These are phyloP conservation scores for Equus quagga DNA, from an alignment of 2,113 vertebrate species.

Conservation along the genomic window DNA sequence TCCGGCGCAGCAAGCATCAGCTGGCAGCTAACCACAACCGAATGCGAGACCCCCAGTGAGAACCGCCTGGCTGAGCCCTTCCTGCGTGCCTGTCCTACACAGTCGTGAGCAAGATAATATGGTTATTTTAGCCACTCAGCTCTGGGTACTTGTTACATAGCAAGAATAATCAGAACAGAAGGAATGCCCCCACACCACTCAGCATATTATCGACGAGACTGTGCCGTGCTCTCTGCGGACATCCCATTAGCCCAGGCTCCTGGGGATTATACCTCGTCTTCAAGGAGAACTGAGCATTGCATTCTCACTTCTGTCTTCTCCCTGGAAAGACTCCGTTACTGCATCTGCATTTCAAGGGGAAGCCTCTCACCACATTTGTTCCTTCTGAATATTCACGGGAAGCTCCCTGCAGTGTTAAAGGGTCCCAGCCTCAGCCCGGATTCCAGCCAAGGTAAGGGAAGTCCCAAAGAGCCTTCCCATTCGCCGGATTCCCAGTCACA, in stretches of 20 bases:
- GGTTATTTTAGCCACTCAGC: neutral
- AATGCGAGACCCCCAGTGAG: neutral
- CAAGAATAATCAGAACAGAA: neutral
- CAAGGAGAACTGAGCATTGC: neutral
- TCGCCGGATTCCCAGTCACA: neutral
- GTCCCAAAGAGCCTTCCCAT: neutral
- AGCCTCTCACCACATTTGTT: too few species aligned
- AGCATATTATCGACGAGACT: neutral
- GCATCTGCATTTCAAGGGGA: neutral
- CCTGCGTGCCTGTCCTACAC: neutral
- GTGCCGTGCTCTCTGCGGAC: neutral
- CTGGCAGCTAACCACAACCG: neutral
- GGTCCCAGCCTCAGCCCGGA: neutral
- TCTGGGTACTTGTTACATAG: neutral
- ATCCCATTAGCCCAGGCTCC: too few species aligned
- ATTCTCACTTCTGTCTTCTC: neutral
- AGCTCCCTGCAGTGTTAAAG: neutral
- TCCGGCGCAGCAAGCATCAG: rapidly evolving
- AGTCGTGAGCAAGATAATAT: neutral
- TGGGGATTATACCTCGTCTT: too few species aligned
- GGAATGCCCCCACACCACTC: neutral
- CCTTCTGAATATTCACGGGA: neutral
- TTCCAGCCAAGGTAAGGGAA: neutral
- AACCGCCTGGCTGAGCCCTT: neutral
- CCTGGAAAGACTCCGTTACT: neutral